Evolutionary conservation across 2,888 invertebrate genomes (phyloP).

Genomic region (Agrochola circellaris): DNA sequence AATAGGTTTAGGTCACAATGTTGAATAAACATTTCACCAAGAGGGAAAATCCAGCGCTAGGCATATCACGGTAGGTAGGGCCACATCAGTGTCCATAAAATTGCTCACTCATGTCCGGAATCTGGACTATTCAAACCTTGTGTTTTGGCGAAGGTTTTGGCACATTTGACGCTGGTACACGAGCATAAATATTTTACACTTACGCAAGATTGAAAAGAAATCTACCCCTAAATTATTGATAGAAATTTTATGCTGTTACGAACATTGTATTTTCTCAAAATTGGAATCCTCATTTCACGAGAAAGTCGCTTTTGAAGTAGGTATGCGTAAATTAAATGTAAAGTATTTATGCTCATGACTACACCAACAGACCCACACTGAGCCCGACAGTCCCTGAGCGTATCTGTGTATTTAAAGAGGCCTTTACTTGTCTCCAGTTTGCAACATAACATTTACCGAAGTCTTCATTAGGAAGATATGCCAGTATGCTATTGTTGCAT

Average conservation of each 20-base stretch:
- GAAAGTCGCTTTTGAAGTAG: background rate
- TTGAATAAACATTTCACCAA: background rate
- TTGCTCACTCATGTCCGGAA: background rate
- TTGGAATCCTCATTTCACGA: background rate
- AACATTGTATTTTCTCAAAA: background rate
- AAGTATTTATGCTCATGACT: background rate
- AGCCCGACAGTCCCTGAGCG: background rate
- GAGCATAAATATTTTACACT: background rate
- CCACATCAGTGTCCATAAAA: background rate
- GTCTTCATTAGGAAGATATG: background rate
- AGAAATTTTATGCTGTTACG: background rate
- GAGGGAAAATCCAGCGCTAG: background rate
- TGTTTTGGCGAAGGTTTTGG: background rate
- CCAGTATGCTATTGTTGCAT: background rate
- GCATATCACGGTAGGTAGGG: background rate
- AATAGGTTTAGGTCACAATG: slow-evolving; percentile 8
- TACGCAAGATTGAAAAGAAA: background rate
- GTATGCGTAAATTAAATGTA: background rate
- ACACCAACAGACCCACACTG: background rate
- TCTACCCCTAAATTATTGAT: background rate
- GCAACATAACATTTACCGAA: background rate
- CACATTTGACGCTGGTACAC: background rate
- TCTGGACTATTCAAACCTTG: background rate
- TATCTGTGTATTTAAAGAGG: too few relatives aligned
- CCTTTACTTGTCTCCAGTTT: background rate